Evolutionary conservation across 92 coral and sea anemone species (phyloP).

Genomic region (Heteractis magnifica): DNA sequence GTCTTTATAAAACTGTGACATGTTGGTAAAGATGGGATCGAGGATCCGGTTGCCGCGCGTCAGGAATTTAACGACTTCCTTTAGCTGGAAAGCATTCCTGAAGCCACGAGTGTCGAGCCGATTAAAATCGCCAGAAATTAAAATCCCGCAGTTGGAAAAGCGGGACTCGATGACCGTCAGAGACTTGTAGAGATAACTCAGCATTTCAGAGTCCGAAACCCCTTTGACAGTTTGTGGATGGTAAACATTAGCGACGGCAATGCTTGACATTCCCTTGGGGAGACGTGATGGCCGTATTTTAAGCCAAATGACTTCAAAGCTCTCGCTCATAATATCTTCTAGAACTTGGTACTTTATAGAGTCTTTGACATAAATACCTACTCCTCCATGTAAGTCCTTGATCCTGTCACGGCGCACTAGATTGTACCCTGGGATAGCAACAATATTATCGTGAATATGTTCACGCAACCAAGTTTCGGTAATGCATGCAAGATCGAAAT

Average conservation of each 20-base stretch:
- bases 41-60: slow-evolving; percentile 20
- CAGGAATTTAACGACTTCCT: slow-evolving; percentile 32
- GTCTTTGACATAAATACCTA: not conserved
- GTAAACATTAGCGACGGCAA: not conserved
- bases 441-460: not conserved
- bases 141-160: not conserved
- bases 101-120: too few species aligned
- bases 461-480: not conserved
- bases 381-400: not conserved
- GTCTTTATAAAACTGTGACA: not conserved
- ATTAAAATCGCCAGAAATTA: not conserved
- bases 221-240: not conserved
- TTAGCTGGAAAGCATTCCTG: not conserved
- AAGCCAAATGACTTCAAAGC: not conserved
- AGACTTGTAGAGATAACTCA: not conserved
- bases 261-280: not conserved
- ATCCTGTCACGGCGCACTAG: not conserved
- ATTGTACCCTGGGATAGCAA: not conserved
- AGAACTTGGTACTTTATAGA: not conserved
- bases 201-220: not conserved
- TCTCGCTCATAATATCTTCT: not conserved
- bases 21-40: slow-evolving; percentile 24
- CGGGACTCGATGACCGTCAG: not conserved
- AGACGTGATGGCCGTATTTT: not conserved
- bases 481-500: not conserved